These are phyloP conservation scores for Perca schrenkii DNA, from an alignment of 2,113 vertebrate species.

Conservation along the genomic window DNA sequence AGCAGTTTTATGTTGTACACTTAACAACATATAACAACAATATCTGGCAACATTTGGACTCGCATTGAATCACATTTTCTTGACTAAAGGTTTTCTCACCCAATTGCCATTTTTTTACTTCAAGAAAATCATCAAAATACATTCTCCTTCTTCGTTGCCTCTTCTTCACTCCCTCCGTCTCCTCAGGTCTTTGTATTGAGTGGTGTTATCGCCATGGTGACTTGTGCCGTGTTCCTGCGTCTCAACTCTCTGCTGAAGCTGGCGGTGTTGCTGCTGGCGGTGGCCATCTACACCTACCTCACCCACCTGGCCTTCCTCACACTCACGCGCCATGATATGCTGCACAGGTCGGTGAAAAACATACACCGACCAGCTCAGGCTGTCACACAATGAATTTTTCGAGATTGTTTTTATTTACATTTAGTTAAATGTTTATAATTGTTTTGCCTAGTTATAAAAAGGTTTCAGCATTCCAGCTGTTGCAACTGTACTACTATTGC, in stretches of 20 bases:
- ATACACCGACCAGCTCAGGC: not conserved
- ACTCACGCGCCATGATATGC: conserved; percentile 74
- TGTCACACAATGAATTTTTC: not conserved
- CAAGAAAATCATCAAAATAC: not conserved
- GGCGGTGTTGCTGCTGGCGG: conserved; percentile 91
- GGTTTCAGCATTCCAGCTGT: not conserved
- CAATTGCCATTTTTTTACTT: not conserved
- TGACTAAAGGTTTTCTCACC: not conserved
- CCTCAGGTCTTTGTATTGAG: conserved; percentile 93
- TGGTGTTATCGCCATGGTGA: conserved; percentile 96
- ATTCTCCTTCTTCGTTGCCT: not conserved
- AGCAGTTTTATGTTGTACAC: not conserved
- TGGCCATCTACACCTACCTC: conserved; percentile 90
- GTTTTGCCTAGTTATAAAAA: not conserved
- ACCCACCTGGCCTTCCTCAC: conserved; percentile 91
- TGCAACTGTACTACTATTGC: not conserved
- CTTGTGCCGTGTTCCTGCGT: conserved; percentile 95
- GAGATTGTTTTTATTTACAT: not conserved
- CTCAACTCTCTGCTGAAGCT: conserved; percentile 96
- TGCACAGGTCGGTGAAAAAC: conserved; percentile 54
- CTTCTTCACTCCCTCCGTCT: not conserved
- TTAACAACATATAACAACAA: not conserved
- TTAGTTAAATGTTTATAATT: no score
- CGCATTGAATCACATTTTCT: not conserved
- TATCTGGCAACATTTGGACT: not conserved